These are phyloP conservation scores for Lacerta bilineata DNA, from an alignment of 2,797 vertebrate species.

Conservation along the genomic window DNA sequence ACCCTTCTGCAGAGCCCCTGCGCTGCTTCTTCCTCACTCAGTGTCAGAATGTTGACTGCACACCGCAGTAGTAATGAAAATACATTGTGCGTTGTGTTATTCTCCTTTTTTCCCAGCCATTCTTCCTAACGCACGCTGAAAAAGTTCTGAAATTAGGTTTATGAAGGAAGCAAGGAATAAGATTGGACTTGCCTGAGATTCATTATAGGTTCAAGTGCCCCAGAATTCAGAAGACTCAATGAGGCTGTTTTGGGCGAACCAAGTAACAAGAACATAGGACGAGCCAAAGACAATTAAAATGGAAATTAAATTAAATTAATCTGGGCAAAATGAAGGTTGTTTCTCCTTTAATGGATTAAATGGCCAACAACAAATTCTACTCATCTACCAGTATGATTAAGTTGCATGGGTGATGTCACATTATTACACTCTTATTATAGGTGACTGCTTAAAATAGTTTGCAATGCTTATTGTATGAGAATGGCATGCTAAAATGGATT, in stretches of 20 bases:
- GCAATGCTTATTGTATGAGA: neutral
- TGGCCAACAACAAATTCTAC: neutral
- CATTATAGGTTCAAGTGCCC: constrained; percentile 49
- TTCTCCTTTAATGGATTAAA: neutral
- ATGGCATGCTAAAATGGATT: neutral
- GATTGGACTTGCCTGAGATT: constrained; percentile 49
- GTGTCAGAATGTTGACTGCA: constrained; percentile 64
- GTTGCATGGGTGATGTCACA: neutral
- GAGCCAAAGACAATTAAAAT: constrained; percentile 13
- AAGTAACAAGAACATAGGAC: neutral
- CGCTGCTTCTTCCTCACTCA: constrained; percentile 71
- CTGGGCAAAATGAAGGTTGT: neutral
- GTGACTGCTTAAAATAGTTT: neutral
- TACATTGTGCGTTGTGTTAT: constrained; percentile 52
- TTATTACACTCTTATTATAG: neutral
- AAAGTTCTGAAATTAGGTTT: constrained; percentile 45
- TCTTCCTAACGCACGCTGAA: constrained; percentile 53
- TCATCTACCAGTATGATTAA: neutral
- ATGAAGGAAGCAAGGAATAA: constrained; percentile 55
- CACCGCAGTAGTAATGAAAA: constrained; percentile 71
- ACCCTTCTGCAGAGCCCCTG: constrained; percentile 68
- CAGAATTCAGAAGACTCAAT: constrained; percentile 39
- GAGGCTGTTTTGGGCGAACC: constrained; percentile 7
- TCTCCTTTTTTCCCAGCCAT: constrained; percentile 50
- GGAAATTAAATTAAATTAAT: constrained; percentile 7